These are phyloP conservation scores for Cantharis rustica DNA, from an alignment of 2,888 invertebrate genomes.

Conservation along the genomic window DNA sequence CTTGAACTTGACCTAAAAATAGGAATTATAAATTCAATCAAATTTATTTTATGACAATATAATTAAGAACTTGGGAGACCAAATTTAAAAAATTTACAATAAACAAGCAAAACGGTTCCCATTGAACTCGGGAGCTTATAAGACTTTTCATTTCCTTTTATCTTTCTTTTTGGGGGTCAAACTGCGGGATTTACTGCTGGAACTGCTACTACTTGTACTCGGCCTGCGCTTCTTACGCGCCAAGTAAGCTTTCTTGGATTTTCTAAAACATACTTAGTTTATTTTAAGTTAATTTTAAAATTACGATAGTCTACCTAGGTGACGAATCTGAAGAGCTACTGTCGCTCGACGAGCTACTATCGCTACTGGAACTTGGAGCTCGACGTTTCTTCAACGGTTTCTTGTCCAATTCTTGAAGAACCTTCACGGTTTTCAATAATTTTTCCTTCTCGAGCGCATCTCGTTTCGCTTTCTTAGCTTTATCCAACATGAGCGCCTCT, in stretches of 20 bases:
- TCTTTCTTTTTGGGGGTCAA: constrained; percentile 33
- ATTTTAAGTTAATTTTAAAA: background rate
- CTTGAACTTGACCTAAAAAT: background rate
- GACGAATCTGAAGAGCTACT: constrained; percentile 43
- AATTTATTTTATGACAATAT: background rate
- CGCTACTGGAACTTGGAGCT: constrained; percentile 35
- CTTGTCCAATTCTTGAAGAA: constrained; percentile 51
- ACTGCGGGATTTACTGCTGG: constrained; percentile 28
- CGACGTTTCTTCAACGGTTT: constrained; percentile 37
- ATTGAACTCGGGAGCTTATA: background rate
- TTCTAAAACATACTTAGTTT: background rate
- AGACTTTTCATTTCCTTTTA: constrained; percentile 9
- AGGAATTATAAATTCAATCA: background rate
- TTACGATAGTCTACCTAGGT: constrained; percentile 11
- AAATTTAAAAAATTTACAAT: background rate
- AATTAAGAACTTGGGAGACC: background rate
- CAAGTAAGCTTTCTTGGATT: constrained; percentile 17
- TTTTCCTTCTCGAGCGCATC: constrained; percentile 55
- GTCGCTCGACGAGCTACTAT: constrained; percentile 41
- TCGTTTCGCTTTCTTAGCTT: constrained; percentile 53
- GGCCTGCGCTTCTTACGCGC: constrained; percentile 28
- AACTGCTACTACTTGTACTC: constrained; percentile 35
- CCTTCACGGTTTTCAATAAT: constrained; percentile 53
- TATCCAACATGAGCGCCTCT: constrained; percentile 56
- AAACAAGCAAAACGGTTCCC: background rate